Conservation (phyloP, 2,797 vertebrate species). For the Myotis myotis region DNA sequence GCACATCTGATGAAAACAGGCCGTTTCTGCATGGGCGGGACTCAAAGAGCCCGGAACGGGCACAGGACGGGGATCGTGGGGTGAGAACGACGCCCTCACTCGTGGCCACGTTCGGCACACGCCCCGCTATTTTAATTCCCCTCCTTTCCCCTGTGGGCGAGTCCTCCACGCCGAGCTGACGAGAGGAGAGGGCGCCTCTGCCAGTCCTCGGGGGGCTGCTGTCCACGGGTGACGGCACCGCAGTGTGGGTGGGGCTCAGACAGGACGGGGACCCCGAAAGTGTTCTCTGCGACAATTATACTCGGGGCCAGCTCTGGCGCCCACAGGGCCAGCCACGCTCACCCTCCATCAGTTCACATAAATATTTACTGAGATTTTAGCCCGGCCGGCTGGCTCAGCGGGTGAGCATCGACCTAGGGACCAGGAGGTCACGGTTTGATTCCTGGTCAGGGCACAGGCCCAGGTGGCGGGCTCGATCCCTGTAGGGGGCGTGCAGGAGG, state of each 20-base stretch:
- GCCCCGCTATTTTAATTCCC: not conserved
- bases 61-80: not conserved
- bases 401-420: no score
- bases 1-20: constrained; percentile 79
- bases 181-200: not conserved
- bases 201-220: not conserved
- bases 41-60: constrained; percentile 44
- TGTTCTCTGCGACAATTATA: not conserved
- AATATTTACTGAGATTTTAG: not conserved
- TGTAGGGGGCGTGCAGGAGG: no score
- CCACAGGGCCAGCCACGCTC: not conserved
- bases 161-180: not conserved
- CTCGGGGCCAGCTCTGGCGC: not conserved
- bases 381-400: no score
- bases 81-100: not conserved
- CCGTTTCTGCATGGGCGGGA: constrained; percentile 70
- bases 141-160: not conserved
- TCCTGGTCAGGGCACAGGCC: no score
- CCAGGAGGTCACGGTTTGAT: no score
- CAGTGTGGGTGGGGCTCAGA: not conserved
- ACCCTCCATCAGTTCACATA: not conserved
- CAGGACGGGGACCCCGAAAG: not conserved
- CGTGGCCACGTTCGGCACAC: not conserved
- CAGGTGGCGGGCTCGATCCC: no score
- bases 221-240: accelerated